Conservation (phyloP, 2,888 invertebrate species). For the Caenorhabditis uteleia region DNA sequence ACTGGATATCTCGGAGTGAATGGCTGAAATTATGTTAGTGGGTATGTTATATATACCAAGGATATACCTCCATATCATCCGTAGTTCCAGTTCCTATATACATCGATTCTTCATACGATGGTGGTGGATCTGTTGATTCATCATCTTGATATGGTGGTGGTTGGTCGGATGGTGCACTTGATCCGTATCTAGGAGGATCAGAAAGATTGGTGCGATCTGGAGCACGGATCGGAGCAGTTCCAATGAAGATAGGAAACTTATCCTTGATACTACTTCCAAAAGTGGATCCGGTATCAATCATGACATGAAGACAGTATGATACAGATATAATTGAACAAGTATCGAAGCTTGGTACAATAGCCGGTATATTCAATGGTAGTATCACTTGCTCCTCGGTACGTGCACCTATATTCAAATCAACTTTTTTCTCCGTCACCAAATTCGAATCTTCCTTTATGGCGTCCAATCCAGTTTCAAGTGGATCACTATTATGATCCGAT, state of each 20-base stretch:
- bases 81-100: neutral
- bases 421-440: neutral
- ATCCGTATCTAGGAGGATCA: neutral
- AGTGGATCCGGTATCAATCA: constrained; percentile 5
- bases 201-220: neutral
- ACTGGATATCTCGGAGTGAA: constrained; percentile 32
- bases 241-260: constrained; percentile 16
- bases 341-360: constrained; percentile 38
- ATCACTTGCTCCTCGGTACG: neutral
- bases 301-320: constrained; percentile 22
- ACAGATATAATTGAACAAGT: constrained; percentile 43
- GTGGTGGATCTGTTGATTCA: constrained; percentile 10
- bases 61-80: constrained; percentile 14
- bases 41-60: neutral
- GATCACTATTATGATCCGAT: neutral
- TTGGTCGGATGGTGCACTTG: constrained; percentile 1
- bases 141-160: constrained; percentile 1
- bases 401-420: neutral
- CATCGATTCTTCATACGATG: constrained; percentile 25
- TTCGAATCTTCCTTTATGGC: neutral
- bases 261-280: constrained; percentile 8
- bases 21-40: constrained; percentile 12
- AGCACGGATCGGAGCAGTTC: constrained; percentile 18
- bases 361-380: constrained; percentile 17
- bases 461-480: too few species aligned